Percentiles rank a stretch among this genome's conserved stretches.
Evolutionary conservation across 2,113 vertebrate genomes (phyloP).

Genomic region (Protobothrops flavoviridis): DNA sequence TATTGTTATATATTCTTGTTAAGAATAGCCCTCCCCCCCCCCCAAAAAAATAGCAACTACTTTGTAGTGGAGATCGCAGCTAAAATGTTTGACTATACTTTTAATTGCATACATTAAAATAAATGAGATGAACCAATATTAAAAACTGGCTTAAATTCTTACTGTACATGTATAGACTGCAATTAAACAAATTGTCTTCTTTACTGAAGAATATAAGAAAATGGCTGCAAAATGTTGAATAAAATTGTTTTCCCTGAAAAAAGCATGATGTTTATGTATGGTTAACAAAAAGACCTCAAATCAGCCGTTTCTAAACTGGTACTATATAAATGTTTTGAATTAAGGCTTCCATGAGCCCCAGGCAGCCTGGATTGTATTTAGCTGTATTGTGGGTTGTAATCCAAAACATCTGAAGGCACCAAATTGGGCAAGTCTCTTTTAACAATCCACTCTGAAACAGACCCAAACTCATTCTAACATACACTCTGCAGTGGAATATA

Average conservation of each 20-base stretch:
- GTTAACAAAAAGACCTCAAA: background rate
- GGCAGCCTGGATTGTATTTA: background rate
- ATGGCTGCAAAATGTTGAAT: background rate
- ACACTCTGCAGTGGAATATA: background rate
- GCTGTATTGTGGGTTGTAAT: background rate
- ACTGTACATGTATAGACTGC: background rate
- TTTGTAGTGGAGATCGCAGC: slow-evolving; percentile 6
- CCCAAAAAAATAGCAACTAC: too few relatives aligned
- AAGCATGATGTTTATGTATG: background rate
- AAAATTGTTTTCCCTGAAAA: background rate
- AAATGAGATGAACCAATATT: background rate
- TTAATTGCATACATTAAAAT: background rate
- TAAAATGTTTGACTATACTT: background rate
- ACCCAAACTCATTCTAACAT: background rate
- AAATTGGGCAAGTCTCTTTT: background rate
- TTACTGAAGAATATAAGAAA: background rate
- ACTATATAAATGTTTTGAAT: background rate
- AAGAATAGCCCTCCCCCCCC: background rate
- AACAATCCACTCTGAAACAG: background rate
- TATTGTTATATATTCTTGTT: background rate
- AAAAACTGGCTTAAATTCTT: slow-evolving; percentile 1
- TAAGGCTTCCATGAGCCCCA: background rate
- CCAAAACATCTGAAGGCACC: background rate
- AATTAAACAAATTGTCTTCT: background rate
- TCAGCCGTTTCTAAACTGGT: background rate